These are phyloP conservation scores for Lepidurus apus DNA, from an alignment of 1,140 invertebrate genomes.

Conservation along the genomic window DNA sequence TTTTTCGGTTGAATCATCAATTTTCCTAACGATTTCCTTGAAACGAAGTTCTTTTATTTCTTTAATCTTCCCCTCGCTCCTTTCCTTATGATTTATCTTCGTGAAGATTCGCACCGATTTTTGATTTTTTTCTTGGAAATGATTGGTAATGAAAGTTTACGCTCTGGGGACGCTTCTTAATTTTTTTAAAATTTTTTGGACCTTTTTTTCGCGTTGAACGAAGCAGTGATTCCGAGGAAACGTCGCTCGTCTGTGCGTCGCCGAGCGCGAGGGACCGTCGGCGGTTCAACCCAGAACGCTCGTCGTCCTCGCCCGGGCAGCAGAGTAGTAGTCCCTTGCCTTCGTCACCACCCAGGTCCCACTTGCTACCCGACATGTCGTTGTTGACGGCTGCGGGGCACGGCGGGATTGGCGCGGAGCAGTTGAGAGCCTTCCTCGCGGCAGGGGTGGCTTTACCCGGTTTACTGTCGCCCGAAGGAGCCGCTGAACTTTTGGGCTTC, in stretches of 20 bases:
- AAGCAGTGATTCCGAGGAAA: neutral
- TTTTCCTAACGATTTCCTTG: too few species aligned
- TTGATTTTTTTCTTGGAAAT: too few species aligned
- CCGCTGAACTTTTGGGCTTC: constrained; percentile 22
- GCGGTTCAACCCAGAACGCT: neutral
- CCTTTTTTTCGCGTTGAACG: neutral
- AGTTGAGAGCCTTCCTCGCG: constrained; percentile 27
- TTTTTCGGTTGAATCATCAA: too few species aligned
- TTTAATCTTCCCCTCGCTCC: neutral
- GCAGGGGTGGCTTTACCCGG: constrained; percentile 27
- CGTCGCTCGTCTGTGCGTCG: neutral
- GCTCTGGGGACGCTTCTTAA: too few species aligned
- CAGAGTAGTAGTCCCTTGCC: neutral
- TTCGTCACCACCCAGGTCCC: neutral
- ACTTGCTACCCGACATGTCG: neutral
- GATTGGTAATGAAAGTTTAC: too few species aligned
- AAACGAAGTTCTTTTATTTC: neutral
- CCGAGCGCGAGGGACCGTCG: neutral
- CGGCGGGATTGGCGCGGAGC: neutral
- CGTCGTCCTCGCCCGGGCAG: neutral
- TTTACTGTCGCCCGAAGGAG: constrained; percentile 25
- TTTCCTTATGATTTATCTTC: neutral
- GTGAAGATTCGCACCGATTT: neutral
- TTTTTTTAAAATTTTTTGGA: too few species aligned
- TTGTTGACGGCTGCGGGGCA: neutral